Conservation (phyloP, 2,113 vertebrate genomes). For the Sebastes schlegelii region DNA sequence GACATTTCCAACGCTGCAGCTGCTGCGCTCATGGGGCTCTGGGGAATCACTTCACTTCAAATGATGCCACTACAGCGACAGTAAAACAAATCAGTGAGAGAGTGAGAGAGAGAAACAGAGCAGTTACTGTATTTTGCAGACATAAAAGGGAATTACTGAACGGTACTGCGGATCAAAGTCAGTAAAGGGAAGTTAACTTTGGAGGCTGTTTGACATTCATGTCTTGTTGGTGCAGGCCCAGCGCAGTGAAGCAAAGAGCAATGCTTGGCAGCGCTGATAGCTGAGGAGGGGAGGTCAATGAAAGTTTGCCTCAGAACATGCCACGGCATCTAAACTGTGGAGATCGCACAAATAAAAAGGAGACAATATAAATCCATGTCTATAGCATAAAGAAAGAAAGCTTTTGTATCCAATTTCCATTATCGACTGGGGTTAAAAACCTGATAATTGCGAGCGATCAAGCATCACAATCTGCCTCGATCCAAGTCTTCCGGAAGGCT, state of each 20-base stretch:
- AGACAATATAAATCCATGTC: neutral
- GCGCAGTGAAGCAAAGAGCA: conserved; percentile 55
- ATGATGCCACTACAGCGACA: conserved; percentile 43
- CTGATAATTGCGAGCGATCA: neutral
- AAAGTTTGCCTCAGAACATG: conserved; percentile 63
- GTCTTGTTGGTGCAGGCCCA: conserved; percentile 72
- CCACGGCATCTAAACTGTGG: conserved; percentile 10
- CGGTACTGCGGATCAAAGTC: conserved; percentile 25
- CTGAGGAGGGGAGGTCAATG: conserved; percentile 51
- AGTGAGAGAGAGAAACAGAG: conserved; percentile 20
- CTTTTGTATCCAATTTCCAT: neutral
- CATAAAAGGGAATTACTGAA: conserved; percentile 19
- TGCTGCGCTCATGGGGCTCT: conserved; percentile 38
- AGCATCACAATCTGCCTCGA: conserved; percentile 19
- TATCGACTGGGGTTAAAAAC: neutral
- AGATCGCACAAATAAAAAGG: neutral
- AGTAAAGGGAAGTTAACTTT: conserved; percentile 40
- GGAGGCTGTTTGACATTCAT: conserved; percentile 68
- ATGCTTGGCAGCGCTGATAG: conserved; percentile 49
- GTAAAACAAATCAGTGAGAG: conserved; percentile 18
- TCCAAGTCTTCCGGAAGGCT: conserved; percentile 42
- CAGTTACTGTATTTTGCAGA: conserved; percentile 25
- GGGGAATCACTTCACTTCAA: conserved; percentile 54
- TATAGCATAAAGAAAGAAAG: neutral
- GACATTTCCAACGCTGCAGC: conserved; percentile 58